phyloP scores from a whole-genome alignment of 2,888 invertebrate species.

The Eupithecia exiguata region DNA sequence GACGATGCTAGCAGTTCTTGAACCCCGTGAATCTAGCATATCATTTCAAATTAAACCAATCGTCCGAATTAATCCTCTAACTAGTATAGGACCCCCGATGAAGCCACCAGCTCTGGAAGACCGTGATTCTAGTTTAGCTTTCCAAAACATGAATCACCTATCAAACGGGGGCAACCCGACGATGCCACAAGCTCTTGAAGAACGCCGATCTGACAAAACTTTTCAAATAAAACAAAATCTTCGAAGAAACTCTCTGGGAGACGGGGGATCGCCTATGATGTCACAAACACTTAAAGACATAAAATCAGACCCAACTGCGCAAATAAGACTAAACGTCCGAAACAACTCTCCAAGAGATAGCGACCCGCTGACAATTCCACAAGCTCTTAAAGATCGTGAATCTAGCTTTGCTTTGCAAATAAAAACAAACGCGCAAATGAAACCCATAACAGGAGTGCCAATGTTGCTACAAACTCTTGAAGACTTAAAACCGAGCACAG shows the following conservation, averaged over 20 bases:
- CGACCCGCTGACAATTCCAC: neutral
- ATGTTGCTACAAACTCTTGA: neutral
- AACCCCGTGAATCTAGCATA: neutral
- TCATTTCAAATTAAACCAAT: neutral
- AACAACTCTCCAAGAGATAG: neutral
- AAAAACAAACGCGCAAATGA: neutral
- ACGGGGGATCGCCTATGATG: neutral
- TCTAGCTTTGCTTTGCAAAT: neutral
- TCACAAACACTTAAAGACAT: neutral
- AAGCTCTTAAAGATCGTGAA: neutral
- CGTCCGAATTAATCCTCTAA: constrained; percentile 6
- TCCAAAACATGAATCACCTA: neutral
- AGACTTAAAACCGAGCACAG: neutral
- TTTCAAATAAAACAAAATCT: neutral
- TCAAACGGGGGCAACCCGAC: neutral
- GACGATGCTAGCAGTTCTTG: neutral
- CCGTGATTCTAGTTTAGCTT: neutral
- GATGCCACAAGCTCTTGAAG: neutral
- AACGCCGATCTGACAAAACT: neutral
- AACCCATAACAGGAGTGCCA: neutral
- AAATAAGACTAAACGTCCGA: neutral
- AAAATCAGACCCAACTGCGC: neutral
- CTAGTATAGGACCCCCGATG: neutral
- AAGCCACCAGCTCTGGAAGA: neutral
- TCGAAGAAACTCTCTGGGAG: neutral